phyloP scores from a whole-genome alignment of 1,140 invertebrate species.

The Danaus melanippus region DNA sequence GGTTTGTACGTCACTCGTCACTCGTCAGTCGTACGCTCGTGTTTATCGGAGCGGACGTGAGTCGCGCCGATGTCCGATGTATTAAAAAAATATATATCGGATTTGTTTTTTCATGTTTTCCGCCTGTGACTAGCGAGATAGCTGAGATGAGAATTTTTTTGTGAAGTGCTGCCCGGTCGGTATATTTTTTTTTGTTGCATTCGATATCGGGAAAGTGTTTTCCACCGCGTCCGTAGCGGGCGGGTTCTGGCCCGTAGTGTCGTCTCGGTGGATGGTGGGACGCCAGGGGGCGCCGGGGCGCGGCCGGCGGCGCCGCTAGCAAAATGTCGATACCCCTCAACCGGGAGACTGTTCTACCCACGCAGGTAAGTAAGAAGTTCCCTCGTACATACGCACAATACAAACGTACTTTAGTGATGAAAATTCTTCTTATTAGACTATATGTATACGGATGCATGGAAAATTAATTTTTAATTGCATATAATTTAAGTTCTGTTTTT shows the following conservation, averaged over 20 bases:
- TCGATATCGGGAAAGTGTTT: constrained; percentile 52
- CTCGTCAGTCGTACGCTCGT: constrained; percentile 55
- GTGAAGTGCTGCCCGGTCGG: constrained; percentile 27
- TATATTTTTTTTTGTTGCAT: constrained; percentile 26
- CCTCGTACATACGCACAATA: constrained; percentile 32
- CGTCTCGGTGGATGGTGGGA: constrained; percentile 62
- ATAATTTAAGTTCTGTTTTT: no score
- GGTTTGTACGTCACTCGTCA: constrained; percentile 10
- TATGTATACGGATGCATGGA: no score
- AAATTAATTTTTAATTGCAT: no score
- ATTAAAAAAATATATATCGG: constrained; percentile 20
- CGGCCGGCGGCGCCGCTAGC: constrained; percentile 68
- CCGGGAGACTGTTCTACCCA: constrained; percentile 64
- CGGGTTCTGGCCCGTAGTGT: constrained; percentile 45
- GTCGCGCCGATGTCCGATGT: constrained; percentile 25
- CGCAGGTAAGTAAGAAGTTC: constrained; percentile 56
- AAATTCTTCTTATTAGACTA: no score
- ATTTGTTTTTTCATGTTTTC: constrained; percentile 30
- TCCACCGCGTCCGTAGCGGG: constrained; percentile 31
- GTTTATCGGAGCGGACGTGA: constrained; percentile 38
- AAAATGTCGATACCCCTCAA: constrained; percentile 69
- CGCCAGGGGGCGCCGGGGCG: constrained; percentile 62
- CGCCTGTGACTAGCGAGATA: constrained; percentile 17
- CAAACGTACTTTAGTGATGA: no score
- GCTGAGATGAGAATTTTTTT: constrained; percentile 27